phyloP scores from a whole-genome alignment of 2,113 vertebrate genomes.

The Mola mola region DNA sequence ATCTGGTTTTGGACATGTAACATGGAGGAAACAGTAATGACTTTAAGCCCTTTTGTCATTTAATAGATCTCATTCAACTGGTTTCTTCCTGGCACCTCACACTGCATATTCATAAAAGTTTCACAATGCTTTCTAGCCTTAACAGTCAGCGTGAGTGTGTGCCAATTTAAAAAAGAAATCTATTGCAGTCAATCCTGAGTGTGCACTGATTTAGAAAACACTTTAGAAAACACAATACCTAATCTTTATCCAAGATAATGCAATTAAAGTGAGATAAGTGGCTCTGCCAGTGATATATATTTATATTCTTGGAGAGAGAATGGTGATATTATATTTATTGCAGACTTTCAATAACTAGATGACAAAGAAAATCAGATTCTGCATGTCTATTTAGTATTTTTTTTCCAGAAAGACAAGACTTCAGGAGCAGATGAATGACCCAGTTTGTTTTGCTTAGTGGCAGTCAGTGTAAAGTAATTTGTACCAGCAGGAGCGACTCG shows the following conservation, averaged over 20 bases:
- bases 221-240: constrained; percentile 27
- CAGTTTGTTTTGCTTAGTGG: too few species aligned
- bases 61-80: constrained; percentile 17
- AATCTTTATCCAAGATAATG: constrained; percentile 11
- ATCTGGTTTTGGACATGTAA: too few species aligned
- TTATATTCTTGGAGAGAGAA: constrained; percentile 10
- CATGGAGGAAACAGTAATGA: too few species aligned
- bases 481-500: too few species aligned
- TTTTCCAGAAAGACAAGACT: too few species aligned
- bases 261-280: background rate
- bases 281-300: constrained; percentile 14
- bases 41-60: too few species aligned
- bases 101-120: constrained; percentile 32
- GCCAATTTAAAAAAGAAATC: constrained; percentile 28
- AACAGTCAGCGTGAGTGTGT: constrained; percentile 17
- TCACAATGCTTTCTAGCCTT: background rate
- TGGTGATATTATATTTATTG: too few species aligned
- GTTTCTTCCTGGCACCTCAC: constrained; percentile 4
- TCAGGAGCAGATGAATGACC: too few species aligned
- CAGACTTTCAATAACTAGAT: constrained; percentile 1
- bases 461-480: too few species aligned
- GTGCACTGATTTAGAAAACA: constrained; percentile 31
- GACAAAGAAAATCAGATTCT: background rate
- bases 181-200: constrained; percentile 4
- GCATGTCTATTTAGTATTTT: too few species aligned